phyloP scores from a whole-genome alignment of 2,888 invertebrate genomes.

The Tipula confusa region DNA sequence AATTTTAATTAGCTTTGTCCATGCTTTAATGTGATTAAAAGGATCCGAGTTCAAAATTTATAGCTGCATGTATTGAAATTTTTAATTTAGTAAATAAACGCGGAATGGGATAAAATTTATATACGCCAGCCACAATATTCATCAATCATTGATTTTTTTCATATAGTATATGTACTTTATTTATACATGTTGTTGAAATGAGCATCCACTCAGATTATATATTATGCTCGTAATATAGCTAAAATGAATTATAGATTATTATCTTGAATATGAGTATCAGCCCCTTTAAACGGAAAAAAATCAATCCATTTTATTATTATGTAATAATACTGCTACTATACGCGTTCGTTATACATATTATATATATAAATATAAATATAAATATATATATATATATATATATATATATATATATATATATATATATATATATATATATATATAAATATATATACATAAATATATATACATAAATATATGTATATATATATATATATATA shows the following conservation, averaged over 20 bases:
- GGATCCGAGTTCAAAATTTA: constrained; percentile 6
- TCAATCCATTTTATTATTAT: constrained; percentile 1
- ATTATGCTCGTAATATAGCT: not conserved
- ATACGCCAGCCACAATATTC: not conserved
- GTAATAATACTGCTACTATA: not conserved
- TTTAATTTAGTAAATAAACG: not conserved
- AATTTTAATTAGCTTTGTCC: constrained; percentile 3
- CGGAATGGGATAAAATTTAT: not conserved
- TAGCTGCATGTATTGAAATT: not conserved
- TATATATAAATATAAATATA: not conserved
- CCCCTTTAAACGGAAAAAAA: not conserved
- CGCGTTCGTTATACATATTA: not conserved
- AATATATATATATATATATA: not conserved
- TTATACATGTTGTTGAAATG: not conserved
- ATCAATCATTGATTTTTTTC: not conserved
- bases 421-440: not conserved
- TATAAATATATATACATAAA: not conserved
- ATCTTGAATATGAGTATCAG: not conserved
- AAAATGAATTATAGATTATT: not conserved
- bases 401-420: not conserved
- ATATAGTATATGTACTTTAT: not conserved
- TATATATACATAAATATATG: not conserved
- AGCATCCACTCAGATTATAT: not conserved
- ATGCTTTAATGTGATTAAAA: constrained; percentile 3
- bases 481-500: no score